These are phyloP conservation scores for Scaptomyza tumidula DNA, from an alignment of 2,888 invertebrate genomes.

Conservation along the genomic window DNA sequence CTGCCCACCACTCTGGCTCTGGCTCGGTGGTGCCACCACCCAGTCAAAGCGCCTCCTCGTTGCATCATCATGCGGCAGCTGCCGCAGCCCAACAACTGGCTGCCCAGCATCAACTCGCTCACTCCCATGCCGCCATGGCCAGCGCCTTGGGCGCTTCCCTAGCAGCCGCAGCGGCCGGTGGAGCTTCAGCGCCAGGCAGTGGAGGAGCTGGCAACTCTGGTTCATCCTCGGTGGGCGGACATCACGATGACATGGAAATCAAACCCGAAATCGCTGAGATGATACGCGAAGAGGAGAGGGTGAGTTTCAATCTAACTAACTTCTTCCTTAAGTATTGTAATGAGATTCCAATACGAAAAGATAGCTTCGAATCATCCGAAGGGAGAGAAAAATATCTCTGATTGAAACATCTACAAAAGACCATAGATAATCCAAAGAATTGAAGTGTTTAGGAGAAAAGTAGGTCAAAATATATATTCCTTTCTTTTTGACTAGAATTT, in stretches of 20 bases:
- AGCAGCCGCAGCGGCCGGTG: constrained; percentile 80
- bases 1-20: constrained; percentile 58
- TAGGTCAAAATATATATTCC: too few relatives aligned
- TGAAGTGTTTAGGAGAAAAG: too few relatives aligned
- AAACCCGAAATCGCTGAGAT: constrained; percentile 97
- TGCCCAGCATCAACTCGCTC: constrained; percentile 81
- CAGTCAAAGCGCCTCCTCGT: constrained; percentile 52
- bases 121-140: constrained; percentile 82
- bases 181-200: constrained; percentile 79
- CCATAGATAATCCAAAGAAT: too few relatives aligned
- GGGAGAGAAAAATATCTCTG: too few relatives aligned
- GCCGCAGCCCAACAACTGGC: constrained; percentile 81
- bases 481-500: not conserved
- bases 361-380: too few relatives aligned
- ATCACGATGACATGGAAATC: constrained; percentile 94
- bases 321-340: too few relatives aligned
- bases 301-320: constrained; percentile 84
- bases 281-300: constrained; percentile 98
- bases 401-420: too few relatives aligned
- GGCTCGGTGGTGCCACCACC: constrained; percentile 16
- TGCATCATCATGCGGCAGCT: constrained; percentile 77
- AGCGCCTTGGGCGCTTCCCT: constrained; percentile 78
- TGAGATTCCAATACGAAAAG: too few relatives aligned
- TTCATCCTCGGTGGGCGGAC: constrained; percentile 76
- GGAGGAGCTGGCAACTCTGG: constrained; percentile 46